phyloP scores from a whole-genome alignment of 2,113 vertebrate species.

The Chloropsis hardwickii region DNA sequence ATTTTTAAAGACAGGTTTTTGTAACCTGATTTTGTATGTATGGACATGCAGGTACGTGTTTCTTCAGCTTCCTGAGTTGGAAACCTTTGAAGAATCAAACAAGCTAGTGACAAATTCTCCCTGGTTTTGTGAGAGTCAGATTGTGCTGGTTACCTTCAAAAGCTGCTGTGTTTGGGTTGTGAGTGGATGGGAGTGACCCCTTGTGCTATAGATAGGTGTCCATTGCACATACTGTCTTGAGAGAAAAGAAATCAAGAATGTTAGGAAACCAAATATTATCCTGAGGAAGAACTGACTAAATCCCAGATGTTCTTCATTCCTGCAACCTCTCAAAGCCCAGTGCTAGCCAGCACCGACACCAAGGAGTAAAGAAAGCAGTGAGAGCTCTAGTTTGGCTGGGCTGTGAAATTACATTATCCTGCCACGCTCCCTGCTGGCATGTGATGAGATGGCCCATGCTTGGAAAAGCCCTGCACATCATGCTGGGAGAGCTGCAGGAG shows the following conservation, averaged over 20 bases:
- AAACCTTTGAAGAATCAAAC: not conserved
- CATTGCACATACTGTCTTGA: not conserved
- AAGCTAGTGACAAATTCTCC: not conserved
- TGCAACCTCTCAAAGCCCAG: not conserved
- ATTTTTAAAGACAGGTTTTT: constrained; percentile 26
- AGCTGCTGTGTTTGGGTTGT: not conserved
- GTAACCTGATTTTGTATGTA: not conserved
- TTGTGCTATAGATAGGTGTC: not conserved
- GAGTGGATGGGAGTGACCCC: not conserved
- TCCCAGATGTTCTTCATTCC: not conserved
- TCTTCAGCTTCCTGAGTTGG: not conserved
- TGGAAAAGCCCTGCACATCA: not conserved
- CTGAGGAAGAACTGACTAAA: not conserved
- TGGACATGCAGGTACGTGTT: not conserved
- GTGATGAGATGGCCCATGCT: not conserved
- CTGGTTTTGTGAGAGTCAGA: not conserved
- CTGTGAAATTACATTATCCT: not conserved
- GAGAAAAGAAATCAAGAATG: not conserved
- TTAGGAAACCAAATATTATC: not conserved
- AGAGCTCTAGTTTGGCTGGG: not conserved
- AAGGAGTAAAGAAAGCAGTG: not conserved
- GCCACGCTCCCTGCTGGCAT: constrained; percentile 44
- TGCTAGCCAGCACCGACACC: not conserved
- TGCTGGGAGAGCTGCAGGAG: not conserved
- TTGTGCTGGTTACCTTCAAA: not conserved